A percentile compares a stretch with the other conserved stretches of the same genome.
phyloP scores from a whole-genome alignment of 37 sponge, comb jelly and placozoan genomes.

The Petrosia ficiformis region DNA sequence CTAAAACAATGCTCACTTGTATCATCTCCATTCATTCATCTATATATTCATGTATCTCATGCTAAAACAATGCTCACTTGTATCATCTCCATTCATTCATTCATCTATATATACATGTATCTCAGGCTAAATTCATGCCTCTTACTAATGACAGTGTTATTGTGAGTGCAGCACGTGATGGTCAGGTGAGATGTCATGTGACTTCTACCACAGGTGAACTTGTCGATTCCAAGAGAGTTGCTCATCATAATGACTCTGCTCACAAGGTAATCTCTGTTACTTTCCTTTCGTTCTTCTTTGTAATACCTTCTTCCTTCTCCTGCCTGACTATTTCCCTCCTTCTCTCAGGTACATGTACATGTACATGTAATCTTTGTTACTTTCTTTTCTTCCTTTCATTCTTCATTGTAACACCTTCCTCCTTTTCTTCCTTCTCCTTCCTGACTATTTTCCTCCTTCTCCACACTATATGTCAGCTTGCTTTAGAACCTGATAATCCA shows the following conservation, averaged over 20 bases:
- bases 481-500: conserved; percentile 67
- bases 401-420: no score
- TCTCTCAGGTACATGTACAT: no score
- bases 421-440: no score
- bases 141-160: conserved; percentile 52
- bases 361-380: no score
- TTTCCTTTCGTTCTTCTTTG: not conserved
- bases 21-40: no score
- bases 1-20: no score
- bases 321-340: not conserved
- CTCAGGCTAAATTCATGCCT: conserved; percentile 90
- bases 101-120: not conserved
- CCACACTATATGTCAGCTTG: conserved; percentile 46
- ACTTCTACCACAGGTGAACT: conserved; percentile 52
- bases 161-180: conserved; percentile 88
- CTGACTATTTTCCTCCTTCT: no score
- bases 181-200: conserved; percentile 62
- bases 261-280: conserved; percentile 74
- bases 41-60: no score
- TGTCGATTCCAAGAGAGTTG: conserved; percentile 58
- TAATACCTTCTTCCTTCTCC: not conserved
- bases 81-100: no score
- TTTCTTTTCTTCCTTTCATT: no score
- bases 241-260: conserved; percentile 82
- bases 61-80: no score